phyloP scores from a whole-genome alignment of 2,888 invertebrate species.

The Steinernema carpocapsae region DNA sequence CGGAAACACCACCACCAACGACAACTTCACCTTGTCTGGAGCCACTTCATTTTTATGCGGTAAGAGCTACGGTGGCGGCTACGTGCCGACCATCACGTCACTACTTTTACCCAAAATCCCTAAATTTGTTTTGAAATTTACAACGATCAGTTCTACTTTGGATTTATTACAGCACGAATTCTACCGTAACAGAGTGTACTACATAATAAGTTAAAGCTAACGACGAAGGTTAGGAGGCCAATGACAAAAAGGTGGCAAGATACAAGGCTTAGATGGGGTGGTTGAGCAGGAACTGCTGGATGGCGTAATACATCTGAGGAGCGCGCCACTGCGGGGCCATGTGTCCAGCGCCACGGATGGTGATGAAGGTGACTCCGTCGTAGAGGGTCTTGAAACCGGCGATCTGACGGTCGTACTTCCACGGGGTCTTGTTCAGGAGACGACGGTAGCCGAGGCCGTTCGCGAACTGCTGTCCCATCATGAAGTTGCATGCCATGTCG shows the following conservation, averaged over 20 bases:
- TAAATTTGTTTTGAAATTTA: no score
- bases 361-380: slow-evolving; percentile 64
- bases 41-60: slow-evolving; percentile 71
- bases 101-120: no score
- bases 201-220: no score
- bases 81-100: slow-evolving; percentile 72
- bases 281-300: slow-evolving; percentile 66
- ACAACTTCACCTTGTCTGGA: slow-evolving; percentile 66
- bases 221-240: no score
- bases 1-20: slow-evolving; percentile 68
- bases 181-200: no score
- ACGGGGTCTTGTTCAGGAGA: slow-evolving; percentile 65
- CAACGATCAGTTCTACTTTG: no score
- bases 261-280: slow-evolving; percentile 61
- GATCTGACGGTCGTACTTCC: slow-evolving; percentile 69
- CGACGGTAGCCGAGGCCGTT: slow-evolving; percentile 54
- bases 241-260: no score
- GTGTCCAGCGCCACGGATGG: slow-evolving; percentile 58
- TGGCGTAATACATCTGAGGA: slow-evolving; percentile 66
- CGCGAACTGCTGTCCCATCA: slow-evolving; percentile 67
- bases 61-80: slow-evolving; percentile 70
- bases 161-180: no score
- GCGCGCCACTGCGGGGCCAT: slow-evolving; percentile 68
- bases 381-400: slow-evolving; percentile 69
- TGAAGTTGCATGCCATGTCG: slow-evolving; percentile 64